A percentile compares a stretch with the other conserved stretches of the same genome.
Conservation (phyloP, 1,140 invertebrate genomes). For the Anastrepha ludens region DNA sequence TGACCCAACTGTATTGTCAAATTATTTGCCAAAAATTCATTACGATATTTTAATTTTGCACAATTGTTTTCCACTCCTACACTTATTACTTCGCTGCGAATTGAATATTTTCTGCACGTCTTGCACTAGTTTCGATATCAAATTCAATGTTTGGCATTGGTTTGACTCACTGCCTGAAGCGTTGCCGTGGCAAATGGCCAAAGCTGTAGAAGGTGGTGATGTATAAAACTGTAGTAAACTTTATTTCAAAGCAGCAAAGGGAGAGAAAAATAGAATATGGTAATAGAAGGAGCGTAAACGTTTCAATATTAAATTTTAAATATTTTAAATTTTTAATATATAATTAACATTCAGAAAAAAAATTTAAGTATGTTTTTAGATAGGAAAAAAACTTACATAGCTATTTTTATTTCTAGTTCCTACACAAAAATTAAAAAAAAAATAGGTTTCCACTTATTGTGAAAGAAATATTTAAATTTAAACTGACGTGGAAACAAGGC, state of each 20-base stretch:
- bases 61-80: conserved; percentile 1
- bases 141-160: conserved; percentile 25
- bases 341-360: too few species aligned
- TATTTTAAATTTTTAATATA: too few species aligned
- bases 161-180: neutral
- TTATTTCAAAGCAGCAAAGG: neutral
- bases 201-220: neutral
- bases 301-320: too few species aligned
- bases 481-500: too few species aligned
- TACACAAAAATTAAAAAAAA: too few species aligned
- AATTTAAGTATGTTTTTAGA: too few species aligned
- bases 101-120: conserved; percentile 5
- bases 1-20: neutral
- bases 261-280: too few species aligned
- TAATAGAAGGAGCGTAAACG: too few species aligned
- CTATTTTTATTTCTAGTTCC: too few species aligned
- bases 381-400: too few species aligned
- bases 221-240: neutral
- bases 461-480: too few species aligned
- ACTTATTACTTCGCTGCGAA: neutral
- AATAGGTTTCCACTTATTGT: too few species aligned
- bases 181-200: conserved; percentile 6
- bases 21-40: conserved; percentile 17
- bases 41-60: conserved; percentile 34
- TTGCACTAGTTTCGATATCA: conserved; percentile 44